Evolutionary conservation across 1,140 invertebrate species (phyloP), one percentile per base, ranked within the genome.

Genomic region (Trichogramma pretiosum): DNA sequence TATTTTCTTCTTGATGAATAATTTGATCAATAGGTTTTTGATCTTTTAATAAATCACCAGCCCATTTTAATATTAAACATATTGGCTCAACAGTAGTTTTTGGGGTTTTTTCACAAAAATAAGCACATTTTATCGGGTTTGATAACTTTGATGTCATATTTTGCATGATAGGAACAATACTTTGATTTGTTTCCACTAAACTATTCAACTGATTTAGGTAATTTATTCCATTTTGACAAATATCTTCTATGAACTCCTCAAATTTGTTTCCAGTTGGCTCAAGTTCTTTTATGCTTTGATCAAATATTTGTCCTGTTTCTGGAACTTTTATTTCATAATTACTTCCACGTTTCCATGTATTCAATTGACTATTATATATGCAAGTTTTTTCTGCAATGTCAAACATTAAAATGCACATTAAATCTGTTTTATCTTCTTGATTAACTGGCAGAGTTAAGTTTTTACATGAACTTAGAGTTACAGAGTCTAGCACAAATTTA

Each of bases 361-460:
- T n/a, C 21, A 1, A 3, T 23, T 16, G 5, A 26, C 30, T 40
- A 7, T 34, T 21, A 13, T 41, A 42, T 9, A 11, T 7, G 45
- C 49, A 51, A 35, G 42, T 46, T 26, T 36, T 51, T n/a, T 35
- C 46, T 3, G 18, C 18, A 3, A 35, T 46, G 11, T 51, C 37
- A 19, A 21, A 35, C 2, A 45, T 10, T 9, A 34, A n/a, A 28
- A 50, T 45, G 11, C 48, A 45, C 18, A 50, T 23, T 3, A 26
- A 2, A 35, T 45, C 17, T 13, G 21, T 9, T 1, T 39, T 19
- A 5, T 39, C n/a, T 9, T 32, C 19, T 13, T 38, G 35, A 19
- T 38, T 26, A 14, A 1, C 10, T 10, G 48, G 26, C 11, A 24
- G 38, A 22, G 10, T 5, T 26, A 50, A 17, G 26, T 23, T 21